Evolutionary conservation across 2,888 invertebrate species (phyloP).

Genomic region (Acleris sparsana): DNA sequence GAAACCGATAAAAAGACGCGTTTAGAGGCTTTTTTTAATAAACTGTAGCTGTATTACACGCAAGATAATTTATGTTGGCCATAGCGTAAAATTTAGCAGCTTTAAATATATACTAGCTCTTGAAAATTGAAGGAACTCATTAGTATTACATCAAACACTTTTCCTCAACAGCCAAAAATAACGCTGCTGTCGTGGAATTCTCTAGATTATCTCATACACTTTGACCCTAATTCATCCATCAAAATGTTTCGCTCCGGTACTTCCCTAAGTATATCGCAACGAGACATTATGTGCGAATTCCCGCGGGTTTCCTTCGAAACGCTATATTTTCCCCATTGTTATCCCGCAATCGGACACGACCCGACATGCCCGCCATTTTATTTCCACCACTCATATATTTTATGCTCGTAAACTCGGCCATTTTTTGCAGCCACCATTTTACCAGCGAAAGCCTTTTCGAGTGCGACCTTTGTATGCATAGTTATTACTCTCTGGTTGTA

Average conservation of each 20-base stretch:
- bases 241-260: conserved; percentile 35
- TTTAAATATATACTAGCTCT: no score
- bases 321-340: conserved; percentile 61
- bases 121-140: no score
- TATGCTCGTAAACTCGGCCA: conserved; percentile 43
- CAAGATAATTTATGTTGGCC: no score
- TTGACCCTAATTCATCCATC: conserved; percentile 30
- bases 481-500: conserved; percentile 17
- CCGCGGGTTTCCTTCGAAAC: conserved; percentile 49
- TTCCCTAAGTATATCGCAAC: conserved; percentile 44
- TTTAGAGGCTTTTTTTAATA: no score
- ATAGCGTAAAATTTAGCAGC: no score
- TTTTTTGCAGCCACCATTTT: conserved; percentile 27
- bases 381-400: conserved; percentile 49
- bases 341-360: conserved; percentile 53
- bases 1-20: no score
- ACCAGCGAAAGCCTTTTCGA: conserved; percentile 11
- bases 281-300: conserved; percentile 52
- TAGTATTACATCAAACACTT: no score
- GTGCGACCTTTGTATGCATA: conserved; percentile 18
- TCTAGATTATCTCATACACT: conserved; percentile 12
- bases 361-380: conserved; percentile 53
- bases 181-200: no score
- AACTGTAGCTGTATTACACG: no score
- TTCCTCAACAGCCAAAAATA: no score